Base-by-base conservation (phyloP, 2,113 vertebrate genomes). In the Phyllostomus discolor region DNA sequence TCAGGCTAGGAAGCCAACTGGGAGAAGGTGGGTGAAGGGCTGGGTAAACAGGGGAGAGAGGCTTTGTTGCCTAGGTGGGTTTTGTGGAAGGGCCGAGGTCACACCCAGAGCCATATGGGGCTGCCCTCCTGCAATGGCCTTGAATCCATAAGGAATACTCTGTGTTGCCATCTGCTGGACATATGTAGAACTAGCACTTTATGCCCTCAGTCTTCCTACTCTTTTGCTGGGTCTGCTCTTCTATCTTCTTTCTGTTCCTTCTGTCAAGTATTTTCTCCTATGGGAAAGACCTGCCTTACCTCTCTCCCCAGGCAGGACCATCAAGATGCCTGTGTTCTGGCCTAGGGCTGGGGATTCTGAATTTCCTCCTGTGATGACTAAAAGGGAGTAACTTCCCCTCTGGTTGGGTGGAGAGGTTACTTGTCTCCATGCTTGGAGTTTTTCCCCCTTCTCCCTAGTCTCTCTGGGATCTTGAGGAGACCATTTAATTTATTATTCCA, bases 81-180 rank as follows among this genome's bases (percentile, higher is more conserved):
- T 64, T 80, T 94, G 38, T 43, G n/a, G 70, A 62, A 88, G 54
- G 46, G 22, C 33, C 11, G 62, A 72, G 48, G 15, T 52, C 43
- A 17, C 43, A 57, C 0, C 35, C 72, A 15, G 64, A 41, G 69
- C 12, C 8, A 1, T 4, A 12, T 19, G 19, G 35, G 52, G 85
- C 64, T 17, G 57, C 43, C 19, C 12, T 0, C 12, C 62, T 35
- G 73, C 50, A 0, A 0, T 1, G 35, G 14, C 12, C 2, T 4
- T 7, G 38, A 46, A 16, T 57, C 22, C 4, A 10, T 7, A 10
- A 11, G 2, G 50, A 2, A 38, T 64, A 73, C 62, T 93, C 73
- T 1, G 3, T 48, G 59, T 67, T 50, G 91, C 72, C 86, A 38
- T 50, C 87, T 96, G 73, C 89, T 82, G 83, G 95, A 52, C 79